Percentiles rank a stretch among this genome's conserved stretches.
phyloP scores from a whole-genome alignment of 1,140 invertebrate species.

The Zelostemma sp. region DNA sequence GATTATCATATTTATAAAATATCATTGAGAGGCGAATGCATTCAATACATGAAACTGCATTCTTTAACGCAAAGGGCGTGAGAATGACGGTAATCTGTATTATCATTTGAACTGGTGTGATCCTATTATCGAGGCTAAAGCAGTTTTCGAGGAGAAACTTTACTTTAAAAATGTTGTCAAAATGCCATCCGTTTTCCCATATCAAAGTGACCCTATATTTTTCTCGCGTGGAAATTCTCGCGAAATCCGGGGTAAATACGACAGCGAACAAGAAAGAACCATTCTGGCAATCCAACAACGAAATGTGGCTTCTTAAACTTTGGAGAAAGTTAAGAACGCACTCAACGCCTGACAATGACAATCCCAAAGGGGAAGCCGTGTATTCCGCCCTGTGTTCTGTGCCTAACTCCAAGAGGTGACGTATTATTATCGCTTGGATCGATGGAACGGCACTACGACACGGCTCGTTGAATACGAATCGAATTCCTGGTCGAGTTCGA shows the following conservation, averaged over 20 bases:
- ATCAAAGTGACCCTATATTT: slow-evolving; percentile 11
- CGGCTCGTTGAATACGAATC: slow-evolving; percentile 42
- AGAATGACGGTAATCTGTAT: too few relatives aligned
- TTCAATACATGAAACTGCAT: neutral
- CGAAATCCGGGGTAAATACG: slow-evolving; percentile 36
- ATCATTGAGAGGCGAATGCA: too few relatives aligned
- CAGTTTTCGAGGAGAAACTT: neutral
- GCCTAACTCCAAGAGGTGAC: slow-evolving; percentile 31
- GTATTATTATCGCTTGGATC: slow-evolving; percentile 36
- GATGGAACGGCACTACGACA: slow-evolving; percentile 31
- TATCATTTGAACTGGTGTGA: neutral
- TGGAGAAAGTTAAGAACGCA: slow-evolving; percentile 35
- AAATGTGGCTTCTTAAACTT: slow-evolving; percentile 45
- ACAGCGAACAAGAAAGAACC: slow-evolving; percentile 40
- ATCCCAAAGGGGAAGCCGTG: slow-evolving; percentile 16
- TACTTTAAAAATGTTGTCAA: slow-evolving; percentile 1
- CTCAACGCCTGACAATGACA: slow-evolving; percentile 30
- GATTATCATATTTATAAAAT: too few relatives aligned
- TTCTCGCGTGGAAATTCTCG: slow-evolving; percentile 16
- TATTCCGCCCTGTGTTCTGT: slow-evolving; percentile 8
- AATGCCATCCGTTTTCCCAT: slow-evolving; percentile 7
- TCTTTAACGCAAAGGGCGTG: neutral
- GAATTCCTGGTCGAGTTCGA: slow-evolving; percentile 37
- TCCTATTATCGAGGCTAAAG: neutral
- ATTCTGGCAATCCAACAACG: slow-evolving; percentile 27